Evolutionary conservation across 2,888 invertebrate species (phyloP).

Genomic region (Hesperia comma): DNA sequence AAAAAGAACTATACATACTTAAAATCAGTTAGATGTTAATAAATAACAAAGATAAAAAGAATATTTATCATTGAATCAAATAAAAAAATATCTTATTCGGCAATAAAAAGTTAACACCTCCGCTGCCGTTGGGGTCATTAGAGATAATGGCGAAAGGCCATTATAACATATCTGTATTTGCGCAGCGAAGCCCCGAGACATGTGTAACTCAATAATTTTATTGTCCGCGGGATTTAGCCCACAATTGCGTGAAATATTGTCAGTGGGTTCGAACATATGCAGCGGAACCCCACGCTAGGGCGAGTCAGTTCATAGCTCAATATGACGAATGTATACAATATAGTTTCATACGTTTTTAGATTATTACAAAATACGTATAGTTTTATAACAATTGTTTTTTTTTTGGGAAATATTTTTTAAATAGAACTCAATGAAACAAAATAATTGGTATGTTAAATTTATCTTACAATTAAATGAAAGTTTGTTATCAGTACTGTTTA

Average conservation of each 20-base stretch:
- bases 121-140: constrained; percentile 66
- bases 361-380: not conserved
- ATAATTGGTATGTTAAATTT: no score
- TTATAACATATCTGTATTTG: constrained; percentile 79
- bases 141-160: constrained; percentile 64
- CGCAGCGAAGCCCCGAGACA: constrained; percentile 62
- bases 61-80: constrained; percentile 38
- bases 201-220: constrained; percentile 73
- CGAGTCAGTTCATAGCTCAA: constrained; percentile 28
- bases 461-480: no score
- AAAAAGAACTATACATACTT: no score
- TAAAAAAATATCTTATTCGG: constrained; percentile 42
- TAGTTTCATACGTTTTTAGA: constrained; percentile 17
- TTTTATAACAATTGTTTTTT: no score
- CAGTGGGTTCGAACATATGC: constrained; percentile 63
- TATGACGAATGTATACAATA: constrained; percentile 30
- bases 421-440: no score
- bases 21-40: not conserved
- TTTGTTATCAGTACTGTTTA: no score
- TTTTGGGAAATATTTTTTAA: no score
- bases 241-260: constrained; percentile 77
- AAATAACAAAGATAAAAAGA: not conserved
- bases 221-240: constrained; percentile 66
- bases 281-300: constrained; percentile 52
- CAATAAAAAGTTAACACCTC: constrained; percentile 59